Evolutionary conservation across 2,888 invertebrate genomes (phyloP), one percentile per base, ranked within the genome.

Genomic region (Parnassius orleans): DNA sequence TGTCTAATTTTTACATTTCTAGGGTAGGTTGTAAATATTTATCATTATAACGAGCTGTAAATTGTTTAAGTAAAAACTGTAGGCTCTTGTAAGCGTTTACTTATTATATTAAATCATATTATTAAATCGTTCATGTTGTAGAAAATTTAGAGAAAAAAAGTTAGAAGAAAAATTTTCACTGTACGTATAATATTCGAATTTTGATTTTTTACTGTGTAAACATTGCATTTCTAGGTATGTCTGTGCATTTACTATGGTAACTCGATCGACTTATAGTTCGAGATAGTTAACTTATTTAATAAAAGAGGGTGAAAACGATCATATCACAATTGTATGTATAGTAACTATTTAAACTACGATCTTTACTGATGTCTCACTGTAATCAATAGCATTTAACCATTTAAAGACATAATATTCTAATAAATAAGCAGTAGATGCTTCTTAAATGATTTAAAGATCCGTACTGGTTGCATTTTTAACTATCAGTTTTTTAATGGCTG

Each of bases 261-360:
- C 60, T 48, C 53, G 53, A 51, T 48, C 12, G 53, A 19, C 41
- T 43, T 42, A 11, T 15, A 53, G 52, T 52, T 55, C 48, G 55
- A 48, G 48, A 47, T 56, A 66, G 69, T 63, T 59, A 57, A 59
- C 54, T 59, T 58, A 59, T 64, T 53, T 51, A 43, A 53, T 60
- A 62, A 54, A 70, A 76, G 76, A 80, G 81, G 84, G 81, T 84
- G 81, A 79, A 85, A 80, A 73, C 79, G 81, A 87, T 84, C 90
- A 90, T 90, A 90, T 90, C 90, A 90, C 89, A 79, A 78, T 74
- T 85, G 73, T 85, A 87, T 84, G 81, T 85, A 83, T 85, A 86
- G 81, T 75, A 68, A 73, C 72, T 79, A 83, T 79, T 73, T 77
- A 77, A 53, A 58, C 24, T 14, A 43, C 41, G 41, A 44, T 24